These are phyloP conservation scores for Penelope pileata DNA, from an alignment of 2,113 vertebrate species.

Conservation along the genomic window DNA sequence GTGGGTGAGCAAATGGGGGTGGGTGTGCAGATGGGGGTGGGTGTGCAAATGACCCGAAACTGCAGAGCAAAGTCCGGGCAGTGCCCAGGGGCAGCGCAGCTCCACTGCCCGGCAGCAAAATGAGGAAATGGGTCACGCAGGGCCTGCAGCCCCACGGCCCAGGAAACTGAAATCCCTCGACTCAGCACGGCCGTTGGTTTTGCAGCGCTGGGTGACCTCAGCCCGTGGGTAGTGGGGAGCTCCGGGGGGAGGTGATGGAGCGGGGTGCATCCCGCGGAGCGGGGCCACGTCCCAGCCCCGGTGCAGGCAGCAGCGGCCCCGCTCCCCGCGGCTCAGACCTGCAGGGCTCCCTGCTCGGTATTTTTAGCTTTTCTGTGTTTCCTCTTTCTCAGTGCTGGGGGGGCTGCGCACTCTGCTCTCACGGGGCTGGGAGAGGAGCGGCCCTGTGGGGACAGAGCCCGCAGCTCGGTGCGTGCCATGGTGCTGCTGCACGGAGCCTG, in stretches of 20 bases:
- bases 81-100: not conserved
- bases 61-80: too few relatives aligned
- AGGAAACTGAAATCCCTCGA: not conserved
- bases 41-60: too few relatives aligned
- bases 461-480: not conserved
- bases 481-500: not conserved
- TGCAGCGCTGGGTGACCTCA: accelerated
- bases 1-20: not conserved
- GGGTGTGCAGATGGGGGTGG: too few relatives aligned
- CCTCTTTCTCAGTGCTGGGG: not conserved
- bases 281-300: accelerated
- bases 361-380: not conserved
- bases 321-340: not conserved
- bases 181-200: not conserved
- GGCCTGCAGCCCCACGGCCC: not conserved
- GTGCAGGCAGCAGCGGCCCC: too few relatives aligned
- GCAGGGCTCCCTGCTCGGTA: not conserved
- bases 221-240: not conserved
- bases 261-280: not conserved
- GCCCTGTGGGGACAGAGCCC: not conserved
- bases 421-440: not conserved
- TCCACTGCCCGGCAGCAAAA: not conserved
- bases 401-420: accelerated
- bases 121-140: not conserved
- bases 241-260: not conserved